Evolutionary conservation across 2,888 invertebrate genomes (phyloP), one percentile per base, ranked within the genome.

Genomic region (Scaptomyza parva): DNA sequence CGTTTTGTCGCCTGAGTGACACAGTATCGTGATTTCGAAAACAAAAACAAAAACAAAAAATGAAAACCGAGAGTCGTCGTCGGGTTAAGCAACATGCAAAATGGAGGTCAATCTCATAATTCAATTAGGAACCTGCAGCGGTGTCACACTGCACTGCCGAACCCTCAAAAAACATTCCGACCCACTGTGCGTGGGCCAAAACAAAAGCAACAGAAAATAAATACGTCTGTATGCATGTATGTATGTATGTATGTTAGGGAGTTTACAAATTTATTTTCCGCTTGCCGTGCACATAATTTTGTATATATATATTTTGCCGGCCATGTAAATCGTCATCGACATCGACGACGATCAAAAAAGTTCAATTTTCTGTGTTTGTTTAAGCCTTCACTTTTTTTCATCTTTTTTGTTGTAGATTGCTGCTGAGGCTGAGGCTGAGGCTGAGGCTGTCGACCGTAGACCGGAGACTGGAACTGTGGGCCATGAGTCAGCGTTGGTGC

Each of bases 101-200:
- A 88, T 84, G 88, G 80, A 88, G 88, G 84, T 88, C 86, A 88
- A 60, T 35, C 67, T 69, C 88, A 85, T 85, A 88, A 85, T 86
- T 85, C 84, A 85, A 85, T 85, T 85, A 85, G 78, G 84, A 86
- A 85, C 88, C 88, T 83, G 84, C 84, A 77, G 77, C 68, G 69
- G 66, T 65, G 68, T 68, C 66, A 69, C 66, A 69, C 58, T 60
- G 69, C 79, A 62, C 58, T 4, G 60, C 78, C 70, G 48, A 57
- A 58, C 72, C 64, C 47, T 62, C 54, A 53, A 54, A 57, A 69
- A 59, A 54, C 17, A 37, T 76, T 84, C 81, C 77, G 53, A 57
- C 51, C 76, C 86, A 86, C 74, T 70, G 87, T 86, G 81, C 87
- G 81, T 81, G 87, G 85, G 81, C 48, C 48, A 45, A 52, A 48